phyloP scores from a whole-genome alignment of 1,140 invertebrate genomes.

The Drosophila elegans region DNA sequence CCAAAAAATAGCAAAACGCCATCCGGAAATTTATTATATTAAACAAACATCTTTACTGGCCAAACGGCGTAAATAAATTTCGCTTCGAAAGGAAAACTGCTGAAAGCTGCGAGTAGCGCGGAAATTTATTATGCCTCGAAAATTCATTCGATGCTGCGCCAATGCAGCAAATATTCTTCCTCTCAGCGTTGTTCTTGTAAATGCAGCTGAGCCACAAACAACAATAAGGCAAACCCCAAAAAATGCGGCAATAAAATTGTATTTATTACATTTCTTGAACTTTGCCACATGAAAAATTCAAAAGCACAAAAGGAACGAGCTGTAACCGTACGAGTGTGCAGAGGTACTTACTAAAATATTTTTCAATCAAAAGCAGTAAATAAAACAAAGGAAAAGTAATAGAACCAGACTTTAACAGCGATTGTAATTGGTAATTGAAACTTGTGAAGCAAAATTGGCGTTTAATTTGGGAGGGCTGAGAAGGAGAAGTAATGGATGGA shows the following conservation, averaged over 20 bases:
- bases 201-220: constrained; percentile 53
- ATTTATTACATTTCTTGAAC: constrained; percentile 73
- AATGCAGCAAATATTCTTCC: constrained; percentile 46
- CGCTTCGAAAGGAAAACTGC: constrained; percentile 40
- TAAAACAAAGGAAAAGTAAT: constrained; percentile 38
- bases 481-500: not conserved
- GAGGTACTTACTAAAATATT: constrained; percentile 36
- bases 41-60: constrained; percentile 63
- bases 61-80: constrained; percentile 69
- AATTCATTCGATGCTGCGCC: constrained; percentile 66
- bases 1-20: constrained; percentile 18
- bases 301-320: constrained; percentile 37
- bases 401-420: constrained; percentile 15
- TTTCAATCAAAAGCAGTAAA: constrained; percentile 46
- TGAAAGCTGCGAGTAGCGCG: constrained; percentile 51
- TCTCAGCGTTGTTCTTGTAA: constrained; percentile 40
- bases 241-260: constrained; percentile 70
- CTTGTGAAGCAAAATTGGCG: constrained; percentile 47
- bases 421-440: constrained; percentile 55
- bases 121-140: constrained; percentile 65
- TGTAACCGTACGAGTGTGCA: no score
- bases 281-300: constrained; percentile 58
- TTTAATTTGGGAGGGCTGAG: constrained; percentile 25
- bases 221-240: constrained; percentile 41
- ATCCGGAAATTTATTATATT: constrained; percentile 68